phyloP scores from a whole-genome alignment of 1,140 invertebrate genomes.

The Helicoverpa zea region DNA sequence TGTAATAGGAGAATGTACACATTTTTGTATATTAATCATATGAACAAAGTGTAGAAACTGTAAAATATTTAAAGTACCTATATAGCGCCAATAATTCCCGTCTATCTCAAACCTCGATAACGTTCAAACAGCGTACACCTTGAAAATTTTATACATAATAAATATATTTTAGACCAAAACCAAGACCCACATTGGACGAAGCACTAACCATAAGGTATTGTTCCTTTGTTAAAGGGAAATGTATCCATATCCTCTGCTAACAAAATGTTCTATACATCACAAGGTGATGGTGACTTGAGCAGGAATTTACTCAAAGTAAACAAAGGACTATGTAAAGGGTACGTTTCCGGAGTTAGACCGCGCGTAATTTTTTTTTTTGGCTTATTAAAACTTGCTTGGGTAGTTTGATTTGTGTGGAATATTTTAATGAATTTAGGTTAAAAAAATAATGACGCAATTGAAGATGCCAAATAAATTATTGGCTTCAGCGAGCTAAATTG shows the following conservation, averaged over 20 bases:
- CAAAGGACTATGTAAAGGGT: constrained; percentile 25
- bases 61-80: too few species aligned
- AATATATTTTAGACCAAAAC: not conserved
- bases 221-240: constrained; percentile 27
- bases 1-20: too few species aligned
- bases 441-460: too few species aligned
- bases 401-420: not conserved
- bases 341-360: constrained; percentile 15
- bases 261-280: not conserved
- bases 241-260: constrained; percentile 24
- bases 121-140: too few species aligned
- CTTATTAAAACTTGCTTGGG: constrained; percentile 19
- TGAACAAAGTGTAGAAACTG: too few species aligned
- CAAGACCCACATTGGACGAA: not conserved
- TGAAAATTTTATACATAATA: not conserved
- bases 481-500: too few species aligned
- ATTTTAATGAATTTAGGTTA: not conserved
- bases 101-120: too few species aligned
- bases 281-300: constrained; percentile 4
- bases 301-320: constrained; percentile 40
- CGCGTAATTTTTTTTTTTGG: constrained; percentile 2
- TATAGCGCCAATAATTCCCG: too few species aligned
- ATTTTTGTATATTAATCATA: too few species aligned
- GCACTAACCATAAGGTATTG: constrained; percentile 12
- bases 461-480: too few species aligned